Evolutionary conservation across 2,113 vertebrate genomes (phyloP).

Genomic region (Rhagologus leucostigma): DNA sequence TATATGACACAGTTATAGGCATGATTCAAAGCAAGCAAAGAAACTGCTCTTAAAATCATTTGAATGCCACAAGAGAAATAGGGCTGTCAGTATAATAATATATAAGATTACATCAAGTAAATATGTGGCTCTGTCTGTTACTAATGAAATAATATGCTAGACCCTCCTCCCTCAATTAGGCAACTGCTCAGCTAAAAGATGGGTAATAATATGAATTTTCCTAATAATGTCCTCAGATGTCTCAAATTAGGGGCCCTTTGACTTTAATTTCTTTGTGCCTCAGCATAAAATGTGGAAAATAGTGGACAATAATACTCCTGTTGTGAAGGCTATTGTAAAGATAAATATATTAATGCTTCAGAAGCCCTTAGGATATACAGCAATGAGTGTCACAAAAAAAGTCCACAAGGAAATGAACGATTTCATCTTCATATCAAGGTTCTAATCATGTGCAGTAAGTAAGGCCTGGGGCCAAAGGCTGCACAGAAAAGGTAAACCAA

Average conservation of each 20-base stretch:
- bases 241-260: not conserved
- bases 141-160: slow-evolving; percentile 1
- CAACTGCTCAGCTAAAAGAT: not conserved
- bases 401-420: not conserved
- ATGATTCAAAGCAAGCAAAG: not conserved
- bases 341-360: slow-evolving; percentile 32
- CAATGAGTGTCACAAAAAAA: not conserved
- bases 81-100: not conserved
- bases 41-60: not conserved
- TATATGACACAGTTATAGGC: not conserved
- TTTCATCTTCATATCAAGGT: slow-evolving; percentile 35
- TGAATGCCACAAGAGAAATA: not conserved
- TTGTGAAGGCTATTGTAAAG: slow-evolving; percentile 5
- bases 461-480: not conserved
- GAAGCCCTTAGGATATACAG: slow-evolving; percentile 25
- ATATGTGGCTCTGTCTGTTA: not conserved
- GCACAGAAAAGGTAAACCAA: slow-evolving; percentile 21
- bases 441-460: not conserved
- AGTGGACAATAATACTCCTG: slow-evolving; percentile 4
- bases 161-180: not conserved
- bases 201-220: not conserved
- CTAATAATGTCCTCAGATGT: not conserved
- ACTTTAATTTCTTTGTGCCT: not conserved
- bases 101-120: not conserved
- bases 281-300: not conserved